Percentiles rank a stretch among this genome's conserved stretches.
phyloP scores from a whole-genome alignment of 2,113 vertebrate genomes.

The Neolamprologus longior region DNA sequence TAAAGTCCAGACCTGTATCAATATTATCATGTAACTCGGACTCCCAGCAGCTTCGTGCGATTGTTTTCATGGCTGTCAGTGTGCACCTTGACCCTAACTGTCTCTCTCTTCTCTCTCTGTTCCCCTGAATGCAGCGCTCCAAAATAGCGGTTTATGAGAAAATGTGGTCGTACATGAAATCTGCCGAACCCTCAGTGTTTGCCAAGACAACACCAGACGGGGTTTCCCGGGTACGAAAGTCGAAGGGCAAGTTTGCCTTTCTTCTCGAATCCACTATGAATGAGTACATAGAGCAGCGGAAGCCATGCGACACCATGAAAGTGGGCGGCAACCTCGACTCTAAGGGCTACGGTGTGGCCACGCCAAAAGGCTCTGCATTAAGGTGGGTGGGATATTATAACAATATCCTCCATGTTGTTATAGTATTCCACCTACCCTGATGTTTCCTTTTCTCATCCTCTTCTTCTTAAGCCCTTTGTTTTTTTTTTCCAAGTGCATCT shows the following conservation, averaged over 20 bases:
- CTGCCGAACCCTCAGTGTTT: slow-evolving; percentile 96
- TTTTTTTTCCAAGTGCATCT: slow-evolving; percentile 22
- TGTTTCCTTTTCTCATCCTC: slow-evolving; percentile 87
- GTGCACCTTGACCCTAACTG: slow-evolving; percentile 3
- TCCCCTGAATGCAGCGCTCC: slow-evolving; percentile 79
- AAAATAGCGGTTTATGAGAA: slow-evolving; percentile 99
- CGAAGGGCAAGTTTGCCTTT: slow-evolving; percentile 99
- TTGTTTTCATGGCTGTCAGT: background rate
- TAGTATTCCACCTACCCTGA: slow-evolving; percentile 99
- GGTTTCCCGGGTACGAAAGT: slow-evolving; percentile 94
- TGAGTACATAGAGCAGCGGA: slow-evolving; percentile 99
- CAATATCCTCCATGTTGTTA: slow-evolving; percentile 95
- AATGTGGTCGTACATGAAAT: slow-evolving; percentile 99
- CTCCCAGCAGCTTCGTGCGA: background rate
- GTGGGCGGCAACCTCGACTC: slow-evolving; percentile 99
- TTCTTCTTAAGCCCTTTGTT: slow-evolving; percentile 35
- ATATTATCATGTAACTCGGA: background rate
- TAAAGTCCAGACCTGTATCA: background rate
- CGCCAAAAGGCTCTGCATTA: slow-evolving; percentile 99
- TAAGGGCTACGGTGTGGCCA: slow-evolving; percentile 99
- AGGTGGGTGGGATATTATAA: slow-evolving; percentile 99
- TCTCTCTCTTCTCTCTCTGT: slow-evolving; percentile 33
- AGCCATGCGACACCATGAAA: slow-evolving; percentile 99
- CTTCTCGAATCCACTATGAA: slow-evolving; percentile 99
- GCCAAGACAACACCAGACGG: slow-evolving; percentile 97